Evolutionary conservation across 1,140 invertebrate species (phyloP).

Genomic region (Lethrus apterus): DNA sequence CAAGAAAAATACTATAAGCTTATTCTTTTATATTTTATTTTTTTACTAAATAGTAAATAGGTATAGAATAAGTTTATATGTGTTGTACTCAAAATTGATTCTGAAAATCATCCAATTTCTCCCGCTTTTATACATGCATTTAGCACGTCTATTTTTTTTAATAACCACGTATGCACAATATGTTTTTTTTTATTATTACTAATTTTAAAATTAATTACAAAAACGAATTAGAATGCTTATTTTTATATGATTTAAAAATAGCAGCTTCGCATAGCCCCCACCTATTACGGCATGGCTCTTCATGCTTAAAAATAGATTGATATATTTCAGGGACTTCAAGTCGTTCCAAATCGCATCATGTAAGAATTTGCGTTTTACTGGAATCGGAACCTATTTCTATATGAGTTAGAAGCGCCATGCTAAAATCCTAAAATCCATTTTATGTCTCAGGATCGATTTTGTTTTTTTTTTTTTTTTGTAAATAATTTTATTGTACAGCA

Average conservation of each 20-base stretch:
- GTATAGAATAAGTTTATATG: too few species aligned
- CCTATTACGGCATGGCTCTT: constrained; percentile 39
- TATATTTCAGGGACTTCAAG: not conserved
- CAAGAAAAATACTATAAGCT: too few species aligned
- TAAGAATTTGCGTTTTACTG: constrained; percentile 10
- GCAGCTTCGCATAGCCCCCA: constrained; percentile 3
- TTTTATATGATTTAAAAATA: constrained; percentile 6
- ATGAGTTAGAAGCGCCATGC: constrained; percentile 38
- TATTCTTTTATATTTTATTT: too few species aligned
- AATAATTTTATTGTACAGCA: too few species aligned
- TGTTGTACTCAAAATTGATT: too few species aligned
- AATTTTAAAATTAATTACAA: constrained; percentile 3
- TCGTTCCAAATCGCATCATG: constrained; percentile 34
- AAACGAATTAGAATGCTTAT: constrained; percentile 9
- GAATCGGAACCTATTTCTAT: constrained; percentile 27
- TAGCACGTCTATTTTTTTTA: not conserved
- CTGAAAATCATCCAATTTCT: too few species aligned
- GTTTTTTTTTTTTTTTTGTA: constrained; percentile 29
- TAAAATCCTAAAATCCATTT: constrained; percentile 24
- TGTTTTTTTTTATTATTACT: not conserved
- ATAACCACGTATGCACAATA: not conserved
- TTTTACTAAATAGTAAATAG: too few species aligned
- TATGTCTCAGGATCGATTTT: constrained; percentile 34
- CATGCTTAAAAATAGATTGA: too few species aligned
- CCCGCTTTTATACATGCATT: too few species aligned